Percentiles rank a stretch among this genome's conserved stretches.
Conservation (phyloP, 2,113 vertebrate genomes). For the Setophaga kirtlandii region DNA sequence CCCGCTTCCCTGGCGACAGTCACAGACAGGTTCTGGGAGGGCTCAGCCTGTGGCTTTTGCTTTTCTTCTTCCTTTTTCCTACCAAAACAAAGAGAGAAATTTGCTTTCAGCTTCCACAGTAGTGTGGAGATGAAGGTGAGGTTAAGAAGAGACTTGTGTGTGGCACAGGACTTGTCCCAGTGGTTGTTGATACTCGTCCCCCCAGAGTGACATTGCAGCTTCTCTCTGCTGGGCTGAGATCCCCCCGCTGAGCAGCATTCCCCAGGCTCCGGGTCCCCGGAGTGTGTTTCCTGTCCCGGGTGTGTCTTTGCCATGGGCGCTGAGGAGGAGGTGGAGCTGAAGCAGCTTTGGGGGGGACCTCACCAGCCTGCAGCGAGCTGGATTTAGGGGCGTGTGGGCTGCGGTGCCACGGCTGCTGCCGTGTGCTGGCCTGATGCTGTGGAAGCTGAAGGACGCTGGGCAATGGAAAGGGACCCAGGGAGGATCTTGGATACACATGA, state of each 20-base stretch:
- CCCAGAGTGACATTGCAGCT: not conserved
- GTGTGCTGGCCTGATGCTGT: not conserved
- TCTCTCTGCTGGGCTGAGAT: not conserved
- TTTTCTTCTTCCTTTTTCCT: not conserved
- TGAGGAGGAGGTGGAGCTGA: not conserved
- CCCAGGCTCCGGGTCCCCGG: accelerated
- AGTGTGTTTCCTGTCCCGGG: not conserved
- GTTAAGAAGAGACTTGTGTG: not conserved
- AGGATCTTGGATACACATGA: too few species aligned
- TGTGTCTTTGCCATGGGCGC: not conserved
- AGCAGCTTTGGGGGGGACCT: not conserved
- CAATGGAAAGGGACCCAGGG: not conserved
- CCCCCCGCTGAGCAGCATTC: not conserved
- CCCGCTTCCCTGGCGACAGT: not conserved
- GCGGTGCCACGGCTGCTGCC: not conserved
- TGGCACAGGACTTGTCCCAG: not conserved
- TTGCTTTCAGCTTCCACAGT: not conserved
- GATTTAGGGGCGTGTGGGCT: not conserved
- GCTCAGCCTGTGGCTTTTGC: not conserved
- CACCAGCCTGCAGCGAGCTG: not conserved
- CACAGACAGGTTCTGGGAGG: not conserved
- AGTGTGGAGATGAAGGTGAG: not conserved
- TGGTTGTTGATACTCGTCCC: not conserved
- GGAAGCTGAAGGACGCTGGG: not conserved
- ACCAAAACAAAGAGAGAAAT: not conserved